A percentile compares a stretch with the other conserved stretches of the same genome.
These are phyloP conservation scores for Silurus lanzhouensis DNA, from an alignment of 2,797 vertebrate genomes.

Conservation along the genomic window DNA sequence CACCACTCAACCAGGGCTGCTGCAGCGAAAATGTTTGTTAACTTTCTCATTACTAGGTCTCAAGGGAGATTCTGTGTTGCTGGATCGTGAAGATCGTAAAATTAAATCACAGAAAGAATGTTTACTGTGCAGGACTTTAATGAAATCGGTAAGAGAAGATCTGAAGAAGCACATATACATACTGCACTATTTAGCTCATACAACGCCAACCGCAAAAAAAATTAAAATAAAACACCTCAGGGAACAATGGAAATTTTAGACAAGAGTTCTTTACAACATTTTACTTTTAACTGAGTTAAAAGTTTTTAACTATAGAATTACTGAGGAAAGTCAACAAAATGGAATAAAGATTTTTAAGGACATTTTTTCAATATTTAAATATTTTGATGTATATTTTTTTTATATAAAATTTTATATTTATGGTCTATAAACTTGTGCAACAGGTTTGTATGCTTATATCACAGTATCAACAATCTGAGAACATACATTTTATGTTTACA, in stretches of 20 bases:
- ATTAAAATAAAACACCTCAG: background rate
- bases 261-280: background rate
- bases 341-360: background rate
- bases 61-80: slow-evolving; percentile 21
- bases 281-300: background rate
- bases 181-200: background rate
- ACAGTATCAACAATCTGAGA: too few species aligned
- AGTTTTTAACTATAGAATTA: background rate
- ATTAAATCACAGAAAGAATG: slow-evolving; percentile 26
- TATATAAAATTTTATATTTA: too few species aligned
- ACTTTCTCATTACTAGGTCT: slow-evolving; percentile 40
- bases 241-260: background rate
- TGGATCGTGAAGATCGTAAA: slow-evolving; percentile 1
- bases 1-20: slow-evolving; percentile 43
- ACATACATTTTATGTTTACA: too few species aligned
- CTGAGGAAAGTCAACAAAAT: too few species aligned
- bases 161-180: background rate
- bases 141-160: slow-evolving; percentile 11
- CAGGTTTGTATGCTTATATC: too few species aligned
- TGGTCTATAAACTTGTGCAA: too few species aligned
- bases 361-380: background rate
- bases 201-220: background rate
- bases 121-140: slow-evolving; percentile 22
- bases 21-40: slow-evolving; percentile 49
- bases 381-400: background rate